Evolutionary conservation across 2,888 invertebrate species (phyloP).

Genomic region (Hartigia nigra): DNA sequence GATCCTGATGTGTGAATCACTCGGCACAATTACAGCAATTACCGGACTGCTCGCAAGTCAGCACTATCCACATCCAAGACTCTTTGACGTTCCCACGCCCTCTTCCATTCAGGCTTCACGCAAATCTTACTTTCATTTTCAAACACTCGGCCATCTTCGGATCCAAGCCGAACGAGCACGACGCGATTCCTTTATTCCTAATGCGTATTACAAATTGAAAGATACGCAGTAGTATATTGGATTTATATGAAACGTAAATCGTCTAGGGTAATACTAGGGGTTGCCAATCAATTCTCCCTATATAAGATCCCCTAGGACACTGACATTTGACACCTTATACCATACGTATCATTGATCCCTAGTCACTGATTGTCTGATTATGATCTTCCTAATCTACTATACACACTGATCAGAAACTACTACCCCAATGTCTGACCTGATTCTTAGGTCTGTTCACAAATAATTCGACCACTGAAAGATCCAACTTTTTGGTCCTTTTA

Average conservation of each 20-base stretch:
- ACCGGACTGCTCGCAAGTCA: conserved; percentile 55
- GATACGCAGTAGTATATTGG: neutral
- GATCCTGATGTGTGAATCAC: conserved; percentile 66
- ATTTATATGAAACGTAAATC: neutral
- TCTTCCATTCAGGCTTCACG: conserved; percentile 62
- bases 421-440: neutral
- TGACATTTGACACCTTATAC: conserved; percentile 61
- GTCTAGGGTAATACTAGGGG: neutral
- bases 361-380: conserved; percentile 62
- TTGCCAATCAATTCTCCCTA: neutral
- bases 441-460: neutral
- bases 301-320: conserved; percentile 35
- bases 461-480: neutral
- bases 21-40: conserved; percentile 66
- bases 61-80: conserved; percentile 52
- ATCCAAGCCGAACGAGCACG: neutral
- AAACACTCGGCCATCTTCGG: neutral
- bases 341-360: conserved; percentile 9
- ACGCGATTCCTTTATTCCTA: conserved; percentile 22
- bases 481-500: neutral
- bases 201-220: neutral
- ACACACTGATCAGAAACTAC: neutral
- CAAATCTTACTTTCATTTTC: conserved; percentile 52
- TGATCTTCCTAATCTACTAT: conserved; percentile 59
- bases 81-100: conserved; percentile 64